Conservation (phyloP, 2,113 vertebrate species). For the Murina feae region DNA sequence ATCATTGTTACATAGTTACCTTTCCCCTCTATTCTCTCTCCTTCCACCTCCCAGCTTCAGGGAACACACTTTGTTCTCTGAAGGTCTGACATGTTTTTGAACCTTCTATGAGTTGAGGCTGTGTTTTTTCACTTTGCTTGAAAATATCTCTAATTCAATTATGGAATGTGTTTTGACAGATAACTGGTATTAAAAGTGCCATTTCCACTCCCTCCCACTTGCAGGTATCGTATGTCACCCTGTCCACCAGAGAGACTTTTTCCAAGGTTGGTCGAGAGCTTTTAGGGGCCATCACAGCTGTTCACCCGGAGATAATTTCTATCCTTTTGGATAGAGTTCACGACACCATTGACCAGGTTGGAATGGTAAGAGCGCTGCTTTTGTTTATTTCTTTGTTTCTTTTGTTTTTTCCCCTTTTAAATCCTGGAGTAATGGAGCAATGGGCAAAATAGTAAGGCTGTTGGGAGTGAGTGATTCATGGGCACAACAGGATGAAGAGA, state of each 20-base stretch:
- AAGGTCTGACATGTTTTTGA: conserved; percentile 4
- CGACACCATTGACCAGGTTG: conserved; percentile 93
- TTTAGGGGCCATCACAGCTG: conserved; percentile 88
- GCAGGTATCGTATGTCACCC: conserved; percentile 93
- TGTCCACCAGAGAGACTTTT: conserved; percentile 93
- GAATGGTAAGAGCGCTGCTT: conserved; percentile 87
- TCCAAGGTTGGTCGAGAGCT: conserved; percentile 97
- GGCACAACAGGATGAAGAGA: not conserved
- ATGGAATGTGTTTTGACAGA: not conserved
- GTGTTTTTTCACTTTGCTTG: conserved; percentile 11
- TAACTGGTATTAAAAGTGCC: not conserved
- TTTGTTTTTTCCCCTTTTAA: not conserved
- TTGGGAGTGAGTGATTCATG: not conserved
- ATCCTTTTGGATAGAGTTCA: conserved; percentile 88
- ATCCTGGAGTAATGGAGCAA: not conserved
- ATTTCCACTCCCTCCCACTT: not conserved
- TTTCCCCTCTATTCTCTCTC: not conserved
- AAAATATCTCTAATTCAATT: not conserved
- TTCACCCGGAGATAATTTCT: conserved; percentile 90
- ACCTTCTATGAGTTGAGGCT: not conserved
- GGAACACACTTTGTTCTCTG: not conserved
- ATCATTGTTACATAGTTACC: not conserved
- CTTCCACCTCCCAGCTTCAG: not conserved
- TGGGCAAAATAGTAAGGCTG: not conserved
- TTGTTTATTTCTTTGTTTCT: not conserved